phyloP scores from a whole-genome alignment of 2,888 invertebrate species.

The Oegoconia quadripuncta region DNA sequence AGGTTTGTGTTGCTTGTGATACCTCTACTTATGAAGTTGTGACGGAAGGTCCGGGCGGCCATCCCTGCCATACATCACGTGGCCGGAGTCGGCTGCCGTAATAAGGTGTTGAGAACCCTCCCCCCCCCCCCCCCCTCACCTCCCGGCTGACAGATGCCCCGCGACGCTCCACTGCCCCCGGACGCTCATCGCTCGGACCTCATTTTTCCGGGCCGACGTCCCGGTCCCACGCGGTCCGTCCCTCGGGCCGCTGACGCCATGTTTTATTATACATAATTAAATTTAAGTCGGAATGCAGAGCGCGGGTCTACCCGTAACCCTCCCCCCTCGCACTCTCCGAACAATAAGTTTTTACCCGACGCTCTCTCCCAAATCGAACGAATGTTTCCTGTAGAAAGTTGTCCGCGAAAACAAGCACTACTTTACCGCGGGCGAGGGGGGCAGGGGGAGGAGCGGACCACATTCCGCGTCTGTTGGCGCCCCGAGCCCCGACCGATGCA shows the following conservation, averaged over 20 bases:
- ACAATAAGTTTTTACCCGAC: no score
- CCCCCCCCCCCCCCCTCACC: neutral
- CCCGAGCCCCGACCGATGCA: neutral
- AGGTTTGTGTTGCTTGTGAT: no score
- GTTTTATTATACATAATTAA: constrained; percentile 2
- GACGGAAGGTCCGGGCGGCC: no score
- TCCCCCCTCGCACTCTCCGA: no score
- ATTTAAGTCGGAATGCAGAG: neutral
- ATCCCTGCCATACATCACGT: no score
- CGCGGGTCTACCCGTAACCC: no score
- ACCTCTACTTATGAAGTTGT: no score
- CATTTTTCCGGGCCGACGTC: neutral
- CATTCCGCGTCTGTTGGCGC: neutral
- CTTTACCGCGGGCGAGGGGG: neutral
- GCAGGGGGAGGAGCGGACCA: neutral
- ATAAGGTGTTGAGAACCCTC: neutral
- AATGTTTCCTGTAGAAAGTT: no score
- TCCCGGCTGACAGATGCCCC: neutral
- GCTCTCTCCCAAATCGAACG: no score
- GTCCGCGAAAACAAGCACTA: neutral
- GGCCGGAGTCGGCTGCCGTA: no score
- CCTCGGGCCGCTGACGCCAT: neutral
- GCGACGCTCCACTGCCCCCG: neutral
- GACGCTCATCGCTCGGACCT: neutral
- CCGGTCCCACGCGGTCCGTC: neutral